phyloP scores from a whole-genome alignment of 2,797 vertebrate genomes.

The Hemitrygon akajei region DNA sequence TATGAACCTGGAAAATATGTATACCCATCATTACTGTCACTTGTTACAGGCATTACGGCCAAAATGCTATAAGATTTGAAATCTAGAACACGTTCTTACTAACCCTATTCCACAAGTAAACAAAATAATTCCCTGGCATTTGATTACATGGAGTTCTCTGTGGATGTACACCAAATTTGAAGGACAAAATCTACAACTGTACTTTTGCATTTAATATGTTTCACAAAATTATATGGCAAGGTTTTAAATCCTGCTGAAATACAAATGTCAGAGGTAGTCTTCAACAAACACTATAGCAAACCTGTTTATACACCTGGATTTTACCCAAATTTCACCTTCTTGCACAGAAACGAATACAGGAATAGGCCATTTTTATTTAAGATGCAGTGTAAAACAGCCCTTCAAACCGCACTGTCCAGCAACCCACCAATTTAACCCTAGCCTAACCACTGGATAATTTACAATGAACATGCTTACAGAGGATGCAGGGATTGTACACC shows the following conservation, averaged over 20 bases:
- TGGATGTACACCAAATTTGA: not conserved
- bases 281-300: not conserved
- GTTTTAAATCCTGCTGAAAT: not conserved
- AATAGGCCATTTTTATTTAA: too few species aligned
- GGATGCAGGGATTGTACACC: too few species aligned
- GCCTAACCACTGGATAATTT: too few species aligned
- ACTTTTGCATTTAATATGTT: not conserved
- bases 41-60: not conserved
- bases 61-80: not conserved
- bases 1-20: constrained; percentile 70
- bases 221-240: not conserved
- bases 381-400: too few species aligned
- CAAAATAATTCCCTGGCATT: not conserved
- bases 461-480: too few species aligned
- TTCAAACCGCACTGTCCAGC: too few species aligned
- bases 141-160: not conserved
- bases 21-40: not conserved
- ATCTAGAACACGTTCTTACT: not conserved
- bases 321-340: too few species aligned
- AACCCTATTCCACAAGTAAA: not conserved
- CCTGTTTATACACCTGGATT: not conserved
- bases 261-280: too few species aligned
- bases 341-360: too few species aligned
- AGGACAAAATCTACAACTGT: not conserved
- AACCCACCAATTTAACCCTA: too few species aligned